phyloP scores from a whole-genome alignment of 2,113 vertebrate species.

The Corythaeola cristata region DNA sequence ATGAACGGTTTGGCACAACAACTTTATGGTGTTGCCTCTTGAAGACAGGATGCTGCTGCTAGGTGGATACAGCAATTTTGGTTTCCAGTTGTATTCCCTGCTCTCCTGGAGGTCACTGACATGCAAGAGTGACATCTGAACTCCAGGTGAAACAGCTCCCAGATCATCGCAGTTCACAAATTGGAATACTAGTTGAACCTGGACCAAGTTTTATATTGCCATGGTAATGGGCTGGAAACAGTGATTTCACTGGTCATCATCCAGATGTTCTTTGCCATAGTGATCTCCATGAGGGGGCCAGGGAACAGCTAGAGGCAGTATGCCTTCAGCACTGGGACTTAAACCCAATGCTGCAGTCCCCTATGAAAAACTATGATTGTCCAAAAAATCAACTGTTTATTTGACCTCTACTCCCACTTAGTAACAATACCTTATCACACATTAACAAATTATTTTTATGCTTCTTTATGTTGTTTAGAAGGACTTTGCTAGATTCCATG shows the following conservation, averaged over 20 bases:
- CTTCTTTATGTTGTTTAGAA: neutral
- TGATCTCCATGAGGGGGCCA: neutral
- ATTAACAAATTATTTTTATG: neutral
- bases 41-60: neutral
- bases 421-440: neutral
- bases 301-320: neutral
- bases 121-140: neutral
- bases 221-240: neutral
- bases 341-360: neutral
- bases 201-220: neutral
- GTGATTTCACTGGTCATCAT: neutral
- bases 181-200: neutral
- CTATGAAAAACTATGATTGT: neutral
- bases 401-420: neutral
- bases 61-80: neutral
- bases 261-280: neutral
- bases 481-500: neutral
- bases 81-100: neutral
- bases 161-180: neutral
- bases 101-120: neutral
- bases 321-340: neutral
- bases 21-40: neutral
- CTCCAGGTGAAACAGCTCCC: neutral
- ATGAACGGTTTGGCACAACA: neutral
- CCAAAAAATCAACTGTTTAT: neutral